phyloP scores from a whole-genome alignment of 37 sponge, comb jelly and placozoan species.

The Diacarnus erythraeanus region DNA sequence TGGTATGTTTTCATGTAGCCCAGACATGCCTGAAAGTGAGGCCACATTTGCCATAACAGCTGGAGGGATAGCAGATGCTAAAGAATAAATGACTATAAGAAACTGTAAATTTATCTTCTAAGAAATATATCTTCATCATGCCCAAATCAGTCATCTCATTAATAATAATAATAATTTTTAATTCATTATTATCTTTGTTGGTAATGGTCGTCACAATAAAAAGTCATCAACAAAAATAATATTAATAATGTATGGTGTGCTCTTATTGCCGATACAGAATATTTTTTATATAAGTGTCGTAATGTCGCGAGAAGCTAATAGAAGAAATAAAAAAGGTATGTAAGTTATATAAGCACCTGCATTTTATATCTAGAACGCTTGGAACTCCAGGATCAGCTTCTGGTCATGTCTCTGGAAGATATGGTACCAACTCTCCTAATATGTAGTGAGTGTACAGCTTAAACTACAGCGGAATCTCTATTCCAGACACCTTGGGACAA shows the following conservation, averaged over 20 bases:
- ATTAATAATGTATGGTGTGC: neutral
- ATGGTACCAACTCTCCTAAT: slow-evolving; percentile 7
- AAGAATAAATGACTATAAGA: slow-evolving; percentile 64
- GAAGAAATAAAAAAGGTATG: neutral
- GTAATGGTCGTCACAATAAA: slow-evolving; percentile 7
- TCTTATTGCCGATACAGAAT: neutral
- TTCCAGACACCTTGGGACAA: neutral
- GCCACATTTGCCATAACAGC: slow-evolving; percentile 95
- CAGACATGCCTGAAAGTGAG: slow-evolving; percentile 97
- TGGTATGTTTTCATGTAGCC: slow-evolving; percentile 42
- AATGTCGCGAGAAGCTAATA: slow-evolving; percentile 3
- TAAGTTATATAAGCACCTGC: neutral
- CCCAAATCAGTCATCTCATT: no score
- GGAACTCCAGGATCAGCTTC: neutral
- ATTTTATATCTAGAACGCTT: no score
- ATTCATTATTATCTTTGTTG: neutral
- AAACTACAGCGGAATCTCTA: neutral
- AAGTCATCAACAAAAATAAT: no score
- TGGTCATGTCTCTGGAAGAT: neutral
- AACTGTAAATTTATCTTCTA: neutral
- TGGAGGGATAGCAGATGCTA: slow-evolving; percentile 96
- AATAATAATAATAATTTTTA: no score
- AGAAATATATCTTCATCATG: neutral
- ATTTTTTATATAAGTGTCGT: no score
- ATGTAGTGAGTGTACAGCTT: neutral